These are phyloP conservation scores for Pempheris klunzingeri DNA, from an alignment of 2,797 vertebrate genomes.

Conservation along the genomic window DNA sequence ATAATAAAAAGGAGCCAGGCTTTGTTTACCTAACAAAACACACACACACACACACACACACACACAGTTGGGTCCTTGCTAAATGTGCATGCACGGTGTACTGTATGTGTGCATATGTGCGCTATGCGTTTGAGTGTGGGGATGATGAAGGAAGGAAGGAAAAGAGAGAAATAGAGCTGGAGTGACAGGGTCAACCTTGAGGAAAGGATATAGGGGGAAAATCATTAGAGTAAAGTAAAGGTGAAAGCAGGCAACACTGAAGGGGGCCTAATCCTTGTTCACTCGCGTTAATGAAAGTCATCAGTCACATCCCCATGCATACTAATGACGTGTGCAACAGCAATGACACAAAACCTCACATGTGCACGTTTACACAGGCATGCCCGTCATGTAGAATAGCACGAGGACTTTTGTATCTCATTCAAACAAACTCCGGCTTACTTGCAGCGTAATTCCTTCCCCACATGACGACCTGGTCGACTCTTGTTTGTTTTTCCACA, in stretches of 20 bases:
- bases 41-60: conserved; percentile 22
- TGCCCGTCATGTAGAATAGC: conserved; percentile 19
- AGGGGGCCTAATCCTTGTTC: conserved; percentile 77
- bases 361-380: conserved; percentile 21
- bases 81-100: conserved; percentile 11
- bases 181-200: conserved; percentile 81
- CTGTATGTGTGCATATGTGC: conserved; percentile 6
- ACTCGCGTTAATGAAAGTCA: conserved; percentile 83
- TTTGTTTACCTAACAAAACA: conserved; percentile 83
- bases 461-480: conserved; percentile 25
- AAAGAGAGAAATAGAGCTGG: conserved; percentile 10
- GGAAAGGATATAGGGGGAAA: conserved; percentile 68
- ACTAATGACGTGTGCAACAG: conserved; percentile 68
- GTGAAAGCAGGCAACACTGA: conserved; percentile 76
- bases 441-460: conserved; percentile 23
- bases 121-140: conserved; percentile 14
- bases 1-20: conserved; percentile 83
- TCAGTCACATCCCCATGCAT: conserved; percentile 80
- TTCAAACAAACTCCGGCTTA: conserved; percentile 54
- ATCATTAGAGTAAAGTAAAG: conserved; percentile 79
- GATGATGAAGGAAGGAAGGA: not conserved
- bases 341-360: conserved; percentile 49
- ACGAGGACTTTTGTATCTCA: conserved; percentile 49
- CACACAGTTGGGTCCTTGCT: conserved; percentile 36
- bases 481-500: conserved; percentile 71